These are phyloP conservation scores for Aromia moschata DNA, from an alignment of 2,888 invertebrate species.

Conservation along the genomic window DNA sequence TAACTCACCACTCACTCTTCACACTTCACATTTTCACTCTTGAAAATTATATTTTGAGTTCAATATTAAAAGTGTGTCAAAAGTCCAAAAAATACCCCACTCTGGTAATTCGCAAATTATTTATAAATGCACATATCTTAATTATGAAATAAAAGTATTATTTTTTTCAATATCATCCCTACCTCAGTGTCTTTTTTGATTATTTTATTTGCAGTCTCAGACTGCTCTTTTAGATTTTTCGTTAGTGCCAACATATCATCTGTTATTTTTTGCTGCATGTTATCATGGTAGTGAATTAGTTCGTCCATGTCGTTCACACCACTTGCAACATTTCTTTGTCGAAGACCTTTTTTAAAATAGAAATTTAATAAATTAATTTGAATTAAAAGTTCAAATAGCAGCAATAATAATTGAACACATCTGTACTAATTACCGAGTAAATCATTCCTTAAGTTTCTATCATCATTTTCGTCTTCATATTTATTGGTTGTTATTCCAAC, in stretches of 20 bases:
- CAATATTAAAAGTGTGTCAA: too few species aligned
- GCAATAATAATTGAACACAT: too few species aligned
- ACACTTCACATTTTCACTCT: too few species aligned
- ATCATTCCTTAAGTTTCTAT: conserved; percentile 48
- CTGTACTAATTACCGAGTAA: conserved; percentile 56
- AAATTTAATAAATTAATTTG: conserved; percentile 1
- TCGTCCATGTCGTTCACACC: conserved; percentile 77
- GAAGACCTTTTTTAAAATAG: conserved; percentile 58
- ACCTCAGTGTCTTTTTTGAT: conserved; percentile 91
- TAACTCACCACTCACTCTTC: too few species aligned
- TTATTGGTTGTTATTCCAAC: conserved; percentile 49
- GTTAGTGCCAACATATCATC: conserved; percentile 93
- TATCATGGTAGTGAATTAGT: conserved; percentile 85
- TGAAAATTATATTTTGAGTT: too few species aligned
- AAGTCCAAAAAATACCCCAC: too few species aligned
- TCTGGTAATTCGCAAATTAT: too few species aligned
- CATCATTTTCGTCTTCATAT: conserved; percentile 48
- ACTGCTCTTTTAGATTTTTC: conserved; percentile 88
- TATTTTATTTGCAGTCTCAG: conserved; percentile 86
- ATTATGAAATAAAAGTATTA: too few species aligned
- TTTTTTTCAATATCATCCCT: too few species aligned
- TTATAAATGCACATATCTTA: too few species aligned
- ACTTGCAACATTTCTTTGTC: conserved; percentile 67
- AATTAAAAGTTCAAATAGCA: conserved; percentile 52
- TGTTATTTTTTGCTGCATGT: conserved; percentile 90